Base-by-base conservation (phyloP, 2,113 vertebrate species). In the Anoplopoma fimbria region DNA sequence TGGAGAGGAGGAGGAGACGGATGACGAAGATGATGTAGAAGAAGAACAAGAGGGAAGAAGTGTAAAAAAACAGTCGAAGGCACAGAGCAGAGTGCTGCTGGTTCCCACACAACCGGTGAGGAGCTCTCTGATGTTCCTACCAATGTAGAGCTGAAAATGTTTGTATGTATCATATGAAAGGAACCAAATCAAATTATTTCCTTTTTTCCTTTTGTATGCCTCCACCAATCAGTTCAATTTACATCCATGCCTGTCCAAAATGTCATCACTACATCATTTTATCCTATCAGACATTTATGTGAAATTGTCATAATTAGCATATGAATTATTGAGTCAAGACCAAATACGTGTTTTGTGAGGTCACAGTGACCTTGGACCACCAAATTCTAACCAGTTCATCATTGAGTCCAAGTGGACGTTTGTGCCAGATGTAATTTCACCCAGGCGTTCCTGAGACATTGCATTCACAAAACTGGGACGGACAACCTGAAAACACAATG, bases 91-190 rank as follows among this genome's bases (percentile, higher is more conserved):
- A 34, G n/a, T 14, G 21, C 45, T 64, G 42, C 4, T 31, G 58
- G 77, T 62, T 57, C 82, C 87, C 51, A 58, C 71, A 36, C 80
- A 89, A 42, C 69, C 82, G 45, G 93, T 92, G 62, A 86, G 83
- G 45, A 55, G 10, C 34, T 45, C 23, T n/a, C 33, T 45, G 7
- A 42, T 62, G 36, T 65, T 67, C 40, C n/a, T 72, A 4, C 1
- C 4, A 31, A 65, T 17, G 15, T 58, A 21, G 23, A 72, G 51
- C 36, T 69, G 34, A 29, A 61, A 57, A 76, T 65, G 23, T 70
- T 53, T 82, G 67, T 63, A 61, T 0, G 19, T 25, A 62, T 55
- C 6, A 21, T n/a, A 31, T 29, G 14, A 19, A 45, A 23, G 70
- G 58, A 79, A 74, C 36, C 75, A 53, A 67, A 84, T 69, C 25